Conservation (phyloP, 2,113 vertebrate species). For the Barnardius zonarius region DNA sequence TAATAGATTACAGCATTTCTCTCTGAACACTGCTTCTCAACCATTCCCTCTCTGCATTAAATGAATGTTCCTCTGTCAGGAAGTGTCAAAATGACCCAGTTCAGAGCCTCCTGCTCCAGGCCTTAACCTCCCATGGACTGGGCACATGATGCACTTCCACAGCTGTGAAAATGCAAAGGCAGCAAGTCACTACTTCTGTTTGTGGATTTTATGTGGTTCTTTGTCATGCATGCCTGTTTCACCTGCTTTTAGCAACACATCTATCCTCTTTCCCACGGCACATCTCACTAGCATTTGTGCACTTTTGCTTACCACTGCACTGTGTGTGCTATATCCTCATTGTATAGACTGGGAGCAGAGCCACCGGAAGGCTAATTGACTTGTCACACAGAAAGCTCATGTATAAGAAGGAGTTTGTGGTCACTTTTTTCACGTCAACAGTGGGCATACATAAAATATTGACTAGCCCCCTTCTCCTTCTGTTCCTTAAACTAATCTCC, state of each 20-base stretch:
- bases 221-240: background rate
- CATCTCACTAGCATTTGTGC: background rate
- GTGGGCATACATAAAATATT: background rate
- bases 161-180: accelerated
- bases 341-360: background rate
- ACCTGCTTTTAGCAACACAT: accelerated
- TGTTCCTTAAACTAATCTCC: background rate
- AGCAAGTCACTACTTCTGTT: background rate
- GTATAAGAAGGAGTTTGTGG: background rate
- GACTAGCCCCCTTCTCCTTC: background rate
- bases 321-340: background rate
- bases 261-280: background rate
- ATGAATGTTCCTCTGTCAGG: background rate
- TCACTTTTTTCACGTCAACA: background rate
- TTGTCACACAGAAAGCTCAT: background rate
- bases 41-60: constrained; percentile 8
- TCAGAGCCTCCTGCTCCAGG: background rate
- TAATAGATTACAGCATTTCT: constrained; percentile 43
- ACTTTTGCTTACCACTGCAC: background rate
- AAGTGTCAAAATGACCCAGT: background rate
- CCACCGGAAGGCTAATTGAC: background rate
- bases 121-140: background rate
- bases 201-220: accelerated
- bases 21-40: background rate
- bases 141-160: background rate